Percentiles rank a stretch among this genome's conserved stretches.
Conservation (phyloP, 1,140 invertebrate genomes). For the Gonioctena quinquepunctata region DNA sequence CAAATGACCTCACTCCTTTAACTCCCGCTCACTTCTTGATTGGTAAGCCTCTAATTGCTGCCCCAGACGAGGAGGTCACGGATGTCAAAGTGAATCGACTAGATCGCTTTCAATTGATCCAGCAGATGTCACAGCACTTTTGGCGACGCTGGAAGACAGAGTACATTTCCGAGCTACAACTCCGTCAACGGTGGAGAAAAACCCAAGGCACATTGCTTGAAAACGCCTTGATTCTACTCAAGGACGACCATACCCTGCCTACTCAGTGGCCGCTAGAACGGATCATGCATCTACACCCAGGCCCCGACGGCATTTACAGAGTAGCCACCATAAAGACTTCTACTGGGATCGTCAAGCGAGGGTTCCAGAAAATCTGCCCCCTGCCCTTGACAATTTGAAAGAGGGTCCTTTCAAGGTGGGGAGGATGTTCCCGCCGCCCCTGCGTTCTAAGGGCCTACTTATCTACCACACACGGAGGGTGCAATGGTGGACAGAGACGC, state of each 20-base stretch:
- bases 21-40: constrained; percentile 53
- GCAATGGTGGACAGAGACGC: no score
- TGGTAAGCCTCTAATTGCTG: constrained; percentile 22
- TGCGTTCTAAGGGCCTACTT: neutral
- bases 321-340: constrained; percentile 31
- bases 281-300: constrained; percentile 25
- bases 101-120: constrained; percentile 11
- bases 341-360: constrained; percentile 27
- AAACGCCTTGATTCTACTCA: neutral
- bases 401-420: neutral
- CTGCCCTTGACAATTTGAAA: neutral
- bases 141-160: neutral
- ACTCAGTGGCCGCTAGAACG: constrained; percentile 37
- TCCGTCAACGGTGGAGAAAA: neutral
- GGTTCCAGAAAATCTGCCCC: neutral
- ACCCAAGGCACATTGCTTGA: neutral
- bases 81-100: neutral
- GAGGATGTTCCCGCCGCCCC: neutral
- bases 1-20: constrained; percentile 34
- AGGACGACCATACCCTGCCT: neutral
- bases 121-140: constrained; percentile 21
- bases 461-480: no score
- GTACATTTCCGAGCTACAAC: neutral
- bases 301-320: constrained; percentile 27
- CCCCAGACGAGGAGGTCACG: neutral